Evolutionary conservation across 2,888 invertebrate genomes (phyloP).

Genomic region (Xanthia icteritia): DNA sequence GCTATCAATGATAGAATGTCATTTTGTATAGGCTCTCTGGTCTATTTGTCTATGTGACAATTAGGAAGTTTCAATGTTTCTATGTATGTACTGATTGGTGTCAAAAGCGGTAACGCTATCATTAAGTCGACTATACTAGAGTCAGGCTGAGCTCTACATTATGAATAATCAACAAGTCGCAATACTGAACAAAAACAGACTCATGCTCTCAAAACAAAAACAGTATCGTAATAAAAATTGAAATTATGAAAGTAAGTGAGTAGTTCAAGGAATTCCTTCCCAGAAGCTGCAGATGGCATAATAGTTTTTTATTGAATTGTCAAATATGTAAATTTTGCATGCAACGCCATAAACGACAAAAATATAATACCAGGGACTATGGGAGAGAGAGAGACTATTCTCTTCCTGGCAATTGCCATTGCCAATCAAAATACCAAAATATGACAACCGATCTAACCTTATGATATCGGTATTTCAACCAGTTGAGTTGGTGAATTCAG

Average conservation of each 20-base stretch:
- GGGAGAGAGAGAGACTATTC: not conserved
- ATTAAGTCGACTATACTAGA: not conserved
- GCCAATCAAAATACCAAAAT: conserved; percentile 1
- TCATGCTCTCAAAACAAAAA: not conserved
- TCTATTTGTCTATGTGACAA: not conserved
- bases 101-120: not conserved
- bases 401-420: not conserved
- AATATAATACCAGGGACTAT: not conserved
- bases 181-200: no score
- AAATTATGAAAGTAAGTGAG: not conserved
- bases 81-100: not conserved
- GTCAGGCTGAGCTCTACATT: not conserved
- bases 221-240: not conserved
- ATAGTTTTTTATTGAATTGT: not conserved
- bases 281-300: not conserved
- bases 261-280: not conserved
- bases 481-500: conserved; percentile 38
- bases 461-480: conserved; percentile 71
- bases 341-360: not conserved
- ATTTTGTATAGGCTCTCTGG: no score
- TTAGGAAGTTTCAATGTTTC: not conserved
- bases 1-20: no score
- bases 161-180: not conserved
- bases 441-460: conserved; percentile 61
- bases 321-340: not conserved